These are phyloP conservation scores for Botia almorhae DNA, from an alignment of 2,797 vertebrate species.

Conservation along the genomic window DNA sequence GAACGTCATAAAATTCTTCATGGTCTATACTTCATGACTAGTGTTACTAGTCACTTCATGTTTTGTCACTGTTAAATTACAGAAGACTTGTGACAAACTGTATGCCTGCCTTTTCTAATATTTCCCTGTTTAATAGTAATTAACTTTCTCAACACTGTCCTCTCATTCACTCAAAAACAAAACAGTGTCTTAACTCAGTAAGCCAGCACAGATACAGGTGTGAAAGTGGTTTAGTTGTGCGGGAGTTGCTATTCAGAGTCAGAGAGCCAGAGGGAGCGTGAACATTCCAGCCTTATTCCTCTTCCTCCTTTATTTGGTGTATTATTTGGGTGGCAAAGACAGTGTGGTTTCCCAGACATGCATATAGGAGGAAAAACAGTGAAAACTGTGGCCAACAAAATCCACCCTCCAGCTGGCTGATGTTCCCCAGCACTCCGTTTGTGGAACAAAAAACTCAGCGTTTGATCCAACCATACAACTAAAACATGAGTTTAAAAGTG, in stretches of 20 bases:
- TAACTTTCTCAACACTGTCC: neutral
- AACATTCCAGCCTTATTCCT: neutral
- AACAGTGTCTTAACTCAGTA: neutral
- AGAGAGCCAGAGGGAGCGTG: conserved; percentile 2
- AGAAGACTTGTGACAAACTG: no score
- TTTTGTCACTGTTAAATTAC: no score
- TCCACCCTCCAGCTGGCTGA: conserved; percentile 30
- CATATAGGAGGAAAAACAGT: conserved; percentile 22
- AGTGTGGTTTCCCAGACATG: conserved; percentile 21
- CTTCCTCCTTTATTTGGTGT: neutral
- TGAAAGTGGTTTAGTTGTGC: conserved; percentile 39
- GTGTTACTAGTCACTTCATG: no score
- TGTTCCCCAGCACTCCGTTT: conserved; percentile 2
- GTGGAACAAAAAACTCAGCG: neutral
- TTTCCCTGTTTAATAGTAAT: neutral
- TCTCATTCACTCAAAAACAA: neutral
- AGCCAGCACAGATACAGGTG: neutral
- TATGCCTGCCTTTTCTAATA: no score
- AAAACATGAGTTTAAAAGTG: neutral
- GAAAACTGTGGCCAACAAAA: conserved; percentile 41
- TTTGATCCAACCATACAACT: conserved; percentile 8
- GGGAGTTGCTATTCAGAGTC: neutral
- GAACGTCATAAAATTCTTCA: no score
- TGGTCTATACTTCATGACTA: no score
- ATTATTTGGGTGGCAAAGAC: conserved; percentile 17